These are phyloP conservation scores for Plebejus anna DNA, from an alignment of 2,888 invertebrate genomes.

Conservation along the genomic window DNA sequence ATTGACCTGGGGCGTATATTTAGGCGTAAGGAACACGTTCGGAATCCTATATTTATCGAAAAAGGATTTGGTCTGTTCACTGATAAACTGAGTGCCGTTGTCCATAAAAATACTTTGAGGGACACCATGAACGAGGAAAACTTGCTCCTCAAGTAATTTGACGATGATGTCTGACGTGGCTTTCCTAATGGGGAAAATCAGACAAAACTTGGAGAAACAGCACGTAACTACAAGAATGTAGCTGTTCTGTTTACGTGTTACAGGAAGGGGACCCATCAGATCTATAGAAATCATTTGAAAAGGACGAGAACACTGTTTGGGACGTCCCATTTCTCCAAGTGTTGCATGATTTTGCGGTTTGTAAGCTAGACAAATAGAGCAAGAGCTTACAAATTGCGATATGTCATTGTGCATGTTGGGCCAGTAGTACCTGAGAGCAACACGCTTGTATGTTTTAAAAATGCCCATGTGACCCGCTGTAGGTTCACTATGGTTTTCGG, in stretches of 20 bases:
- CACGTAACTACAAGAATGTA: conserved; percentile 35
- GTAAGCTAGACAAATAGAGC: conserved; percentile 18
- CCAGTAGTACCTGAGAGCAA: conserved; percentile 36
- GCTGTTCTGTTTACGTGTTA: conserved; percentile 8
- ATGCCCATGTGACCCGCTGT: conserved; percentile 39
- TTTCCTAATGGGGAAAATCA: conserved; percentile 31
- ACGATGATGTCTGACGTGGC: conserved; percentile 32
- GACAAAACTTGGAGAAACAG: conserved; percentile 37
- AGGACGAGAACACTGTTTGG: conserved; percentile 35
- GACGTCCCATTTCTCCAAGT: conserved; percentile 37
- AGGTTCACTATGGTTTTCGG: conserved; percentile 30
- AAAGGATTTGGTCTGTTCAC: conserved; percentile 27
- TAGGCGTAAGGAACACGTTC: conserved; percentile 35
- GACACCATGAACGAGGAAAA: conserved; percentile 36
- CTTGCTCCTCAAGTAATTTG: conserved; percentile 34
- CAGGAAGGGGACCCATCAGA: conserved; percentile 35
- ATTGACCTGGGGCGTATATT: conserved; percentile 36
- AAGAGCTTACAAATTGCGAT: conserved; percentile 33
- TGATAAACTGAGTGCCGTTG: conserved; percentile 35
- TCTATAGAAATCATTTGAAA: conserved; percentile 37
- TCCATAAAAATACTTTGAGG: conserved; percentile 32
- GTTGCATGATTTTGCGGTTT: conserved; percentile 32
- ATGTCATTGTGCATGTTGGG: conserved; percentile 39
- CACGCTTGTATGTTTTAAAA: conserved; percentile 40
- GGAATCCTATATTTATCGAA: conserved; percentile 35